These are phyloP conservation scores for Diplosoma virens DNA, from an alignment of 23 tunicate species.

Conservation along the genomic window DNA sequence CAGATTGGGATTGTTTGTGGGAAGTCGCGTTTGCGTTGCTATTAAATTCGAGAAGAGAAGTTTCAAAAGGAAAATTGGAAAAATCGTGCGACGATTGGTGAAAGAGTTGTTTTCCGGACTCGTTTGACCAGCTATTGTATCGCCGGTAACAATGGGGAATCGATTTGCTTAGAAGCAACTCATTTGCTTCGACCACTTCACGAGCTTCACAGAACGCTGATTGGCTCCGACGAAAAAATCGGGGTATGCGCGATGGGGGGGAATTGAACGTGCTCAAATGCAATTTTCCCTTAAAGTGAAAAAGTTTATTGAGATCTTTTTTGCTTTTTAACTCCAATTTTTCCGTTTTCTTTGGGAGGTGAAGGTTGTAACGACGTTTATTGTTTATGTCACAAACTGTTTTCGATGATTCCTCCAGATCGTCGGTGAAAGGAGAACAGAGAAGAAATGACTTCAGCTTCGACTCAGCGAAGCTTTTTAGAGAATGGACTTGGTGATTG, in stretches of 20 bases:
- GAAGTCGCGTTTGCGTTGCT: slow-evolving; percentile 47
- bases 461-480: background rate
- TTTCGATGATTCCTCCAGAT: background rate
- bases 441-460: background rate
- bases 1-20: background rate
- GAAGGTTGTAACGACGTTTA: slow-evolving; percentile 11
- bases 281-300: background rate
- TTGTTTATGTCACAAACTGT: background rate
- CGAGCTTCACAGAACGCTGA: slow-evolving; percentile 24
- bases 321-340: background rate
- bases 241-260: slow-evolving; percentile 19
- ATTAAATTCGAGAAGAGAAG: slow-evolving; percentile 7
- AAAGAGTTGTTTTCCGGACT: background rate
- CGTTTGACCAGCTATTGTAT: slow-evolving; percentile 22
- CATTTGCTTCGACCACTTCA: background rate
- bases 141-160: background rate
- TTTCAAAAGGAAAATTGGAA: background rate
- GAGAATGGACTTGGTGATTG: no score
- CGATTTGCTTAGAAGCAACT: background rate
- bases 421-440: background rate
- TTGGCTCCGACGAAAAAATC: slow-evolving; percentile 1
- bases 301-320: background rate
- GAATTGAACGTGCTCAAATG: background rate
- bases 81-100: no score
- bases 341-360: background rate